Evolutionary conservation across 23 tunicate species (phyloP), one percentile per base, ranked within the genome.

Genomic region (Diplosoma virens): DNA sequence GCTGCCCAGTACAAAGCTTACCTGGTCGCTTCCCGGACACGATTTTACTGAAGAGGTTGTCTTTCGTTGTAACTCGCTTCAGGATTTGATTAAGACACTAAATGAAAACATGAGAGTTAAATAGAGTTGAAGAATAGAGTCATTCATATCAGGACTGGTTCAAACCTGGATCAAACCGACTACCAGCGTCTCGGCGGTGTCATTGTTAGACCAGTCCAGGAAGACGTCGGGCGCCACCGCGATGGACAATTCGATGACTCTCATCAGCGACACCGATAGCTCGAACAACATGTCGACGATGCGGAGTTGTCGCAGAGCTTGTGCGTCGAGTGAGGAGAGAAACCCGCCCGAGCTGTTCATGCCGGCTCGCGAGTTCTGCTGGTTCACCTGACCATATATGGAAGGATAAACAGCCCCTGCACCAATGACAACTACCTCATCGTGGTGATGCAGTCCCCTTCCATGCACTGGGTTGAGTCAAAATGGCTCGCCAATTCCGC

Each of bases 281-380:
- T 92, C 97, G 58, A 92, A 92, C 75, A 92, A 46, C 97, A 92
- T 92, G 81, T 92, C 97, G 11, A 92, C 97, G 36, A 92, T 92
- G 16, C 97, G 92, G 0, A 92, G 83, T 52, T 92, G 97, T 6
- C 97, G 84, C 16, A 92, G 47, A 24, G 97, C 90, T 47, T 80
- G 87, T 6, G 97, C 97, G 46, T 92, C 97, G 2, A 92, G 84
- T 0, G 97, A 90, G 0, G 97, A 86, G 33, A 92, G 81, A 25
- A 92, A 37, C 2, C 97, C 97, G 9, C 81, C 69, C 3, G 84
- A 76, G 7, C 66, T 59, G 35, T 76, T 53, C 84, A 75, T 79
- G 0, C 78, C 89, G 18, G 83, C 60, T 28, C 81, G 58, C 0
- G 82, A 20, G 54, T 77, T 83, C 69, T 92, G 97, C 22, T 86